Evolutionary conservation across 2,888 invertebrate genomes (phyloP).

Genomic region (Sabatieria punctata): DNA sequence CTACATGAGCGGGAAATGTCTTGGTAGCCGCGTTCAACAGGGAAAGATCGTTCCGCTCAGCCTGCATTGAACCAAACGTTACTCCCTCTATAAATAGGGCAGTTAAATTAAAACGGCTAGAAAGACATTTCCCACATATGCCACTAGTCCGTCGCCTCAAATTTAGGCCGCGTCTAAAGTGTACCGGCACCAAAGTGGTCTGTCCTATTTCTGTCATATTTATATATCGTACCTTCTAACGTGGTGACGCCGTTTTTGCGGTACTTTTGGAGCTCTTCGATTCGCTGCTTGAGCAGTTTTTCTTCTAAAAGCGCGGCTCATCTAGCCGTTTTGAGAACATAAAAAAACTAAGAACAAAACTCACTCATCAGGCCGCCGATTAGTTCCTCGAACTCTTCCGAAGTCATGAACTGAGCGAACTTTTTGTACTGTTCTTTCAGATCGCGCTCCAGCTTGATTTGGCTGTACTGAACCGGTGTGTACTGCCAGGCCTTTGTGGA

Average conservation of each 20-base stretch:
- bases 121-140: too few relatives aligned
- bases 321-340: background rate
- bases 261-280: slow-evolving; percentile 6
- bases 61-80: too few relatives aligned
- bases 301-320: slow-evolving; percentile 4
- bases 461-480: background rate
- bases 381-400: slow-evolving; percentile 2
- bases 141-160: too few relatives aligned
- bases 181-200: too few relatives aligned
- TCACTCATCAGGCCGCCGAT: slow-evolving; percentile 3
- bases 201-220: too few relatives aligned
- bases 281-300: slow-evolving; percentile 6
- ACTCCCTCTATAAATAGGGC: too few relatives aligned
- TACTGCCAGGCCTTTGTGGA: background rate
- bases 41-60: too few relatives aligned
- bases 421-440: slow-evolving; percentile 1
- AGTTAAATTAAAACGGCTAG: too few relatives aligned
- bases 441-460: background rate
- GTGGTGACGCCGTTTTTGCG: slow-evolving; percentile 4
- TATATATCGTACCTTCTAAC: slow-evolving; percentile 6
- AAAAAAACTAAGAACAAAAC: background rate
- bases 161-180: too few relatives aligned
- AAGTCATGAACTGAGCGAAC: background rate
- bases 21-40: too few relatives aligned
- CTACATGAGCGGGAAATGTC: too few relatives aligned